Evolutionary conservation across 2,113 vertebrate genomes (phyloP).

Genomic region (Phrynosoma platyrhinos): DNA sequence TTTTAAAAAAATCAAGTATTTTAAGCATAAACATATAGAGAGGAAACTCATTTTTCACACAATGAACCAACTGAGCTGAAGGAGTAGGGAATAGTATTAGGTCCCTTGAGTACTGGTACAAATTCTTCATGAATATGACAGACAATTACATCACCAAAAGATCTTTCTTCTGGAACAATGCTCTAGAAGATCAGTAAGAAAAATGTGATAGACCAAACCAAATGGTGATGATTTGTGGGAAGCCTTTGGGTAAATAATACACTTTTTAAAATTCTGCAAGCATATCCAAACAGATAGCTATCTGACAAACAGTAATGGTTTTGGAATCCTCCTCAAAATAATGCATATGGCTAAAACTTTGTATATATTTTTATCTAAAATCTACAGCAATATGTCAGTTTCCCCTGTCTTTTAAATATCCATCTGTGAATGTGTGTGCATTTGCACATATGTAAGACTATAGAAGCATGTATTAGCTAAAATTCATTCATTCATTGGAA

Average conservation of each 20-base stretch:
- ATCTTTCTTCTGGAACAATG: not conserved
- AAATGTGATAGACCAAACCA: not conserved
- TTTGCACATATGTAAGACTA: not conserved
- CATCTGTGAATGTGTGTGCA: not conserved
- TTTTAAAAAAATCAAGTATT: constrained; percentile 17
- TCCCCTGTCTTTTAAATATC: not conserved
- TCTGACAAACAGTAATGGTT: not conserved
- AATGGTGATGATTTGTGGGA: not conserved
- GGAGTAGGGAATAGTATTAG: not conserved
- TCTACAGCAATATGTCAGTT: not conserved
- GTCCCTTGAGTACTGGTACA: not conserved
- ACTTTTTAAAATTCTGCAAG: not conserved
- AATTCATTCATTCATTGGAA: not conserved
- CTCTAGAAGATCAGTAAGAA: constrained; percentile 10
- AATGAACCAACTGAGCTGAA: not conserved
- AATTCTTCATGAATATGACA: not conserved
- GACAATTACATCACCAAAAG: not conserved
- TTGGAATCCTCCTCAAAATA: not conserved
- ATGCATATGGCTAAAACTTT: not conserved
- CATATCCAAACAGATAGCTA: not conserved
- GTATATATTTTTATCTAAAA: not conserved
- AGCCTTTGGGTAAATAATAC: not conserved
- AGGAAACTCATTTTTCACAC: not conserved
- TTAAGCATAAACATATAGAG: not conserved
- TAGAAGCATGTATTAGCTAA: not conserved